Evolutionary conservation across 2,113 vertebrate genomes (phyloP), one percentile per base, ranked within the genome.

Genomic region (Varanus salvator): DNA sequence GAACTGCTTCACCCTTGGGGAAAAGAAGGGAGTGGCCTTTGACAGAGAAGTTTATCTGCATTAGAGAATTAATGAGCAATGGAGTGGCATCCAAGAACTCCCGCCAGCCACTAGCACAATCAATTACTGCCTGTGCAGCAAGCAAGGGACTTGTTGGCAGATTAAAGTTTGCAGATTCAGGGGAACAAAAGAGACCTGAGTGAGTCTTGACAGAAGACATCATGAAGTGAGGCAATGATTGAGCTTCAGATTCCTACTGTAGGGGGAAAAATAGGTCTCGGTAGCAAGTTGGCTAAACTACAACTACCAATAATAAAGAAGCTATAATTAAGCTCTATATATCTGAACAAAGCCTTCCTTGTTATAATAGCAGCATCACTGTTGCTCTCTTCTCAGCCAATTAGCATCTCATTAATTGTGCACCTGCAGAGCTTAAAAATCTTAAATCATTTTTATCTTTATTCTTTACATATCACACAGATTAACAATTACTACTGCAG

Each of bases 391-490:
- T 8, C 78, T 84, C 85, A 75, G 34, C 23, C 89, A 94, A 84
- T 95, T 94, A 95, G 75, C 29, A 71, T 27, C 80, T 95, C 89
- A 90, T 95, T 95, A 94, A 66, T 92, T 64, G 86, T 89, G 87
- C 85, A 92, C 92, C 92, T 89, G 80, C 60, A 90, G 89, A 0
- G 31, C 71, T 78, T 90, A 66, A 81, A 81, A 76, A 54, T 80
- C 88, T 92, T 72, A 77, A 85, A 84, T 31, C 74, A 38, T 89
- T 93, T 95, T 95, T 93, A 95, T 81, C 38, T 86, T 80, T 71
- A 50, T 94, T 88, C 82, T 80, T 93, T 94, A 92, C 71, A 48
- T 84, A 88, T 90, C 87, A 90, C 66, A 77, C 29, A 83, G 89
- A 60, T 87, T 87, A 34, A 71, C 75, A 95, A 90, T 92, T 82